Conservation (phyloP, 2,797 vertebrate genomes). For the Paguma larvata region DNA sequence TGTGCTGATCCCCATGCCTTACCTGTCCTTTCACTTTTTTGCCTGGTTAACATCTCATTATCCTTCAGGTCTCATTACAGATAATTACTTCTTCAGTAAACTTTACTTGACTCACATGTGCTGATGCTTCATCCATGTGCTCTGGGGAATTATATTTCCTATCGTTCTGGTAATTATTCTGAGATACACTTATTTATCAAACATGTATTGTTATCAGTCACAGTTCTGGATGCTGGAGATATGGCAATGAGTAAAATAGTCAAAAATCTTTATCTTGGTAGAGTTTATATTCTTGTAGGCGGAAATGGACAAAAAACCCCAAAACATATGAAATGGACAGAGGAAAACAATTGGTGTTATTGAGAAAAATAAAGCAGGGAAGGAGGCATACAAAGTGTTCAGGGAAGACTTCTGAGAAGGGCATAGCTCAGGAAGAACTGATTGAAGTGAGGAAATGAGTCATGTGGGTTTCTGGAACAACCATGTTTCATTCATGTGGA, state of each 20-base stretch:
- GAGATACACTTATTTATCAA: not conserved
- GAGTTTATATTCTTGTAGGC: not conserved
- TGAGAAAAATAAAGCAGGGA: slow-evolving; percentile 17
- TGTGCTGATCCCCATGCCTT: not conserved
- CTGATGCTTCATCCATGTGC: not conserved
- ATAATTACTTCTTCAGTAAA: slow-evolving; percentile 24
- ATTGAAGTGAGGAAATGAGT: slow-evolving; percentile 5
- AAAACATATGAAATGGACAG: not conserved
- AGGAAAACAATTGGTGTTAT: not conserved
- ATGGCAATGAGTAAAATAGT: not conserved
- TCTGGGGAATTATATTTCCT: not conserved
- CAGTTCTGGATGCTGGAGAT: not conserved
- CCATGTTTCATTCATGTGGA: not conserved
- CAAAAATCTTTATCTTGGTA: not conserved
- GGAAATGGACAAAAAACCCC: not conserved
- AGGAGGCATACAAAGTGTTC: not conserved
- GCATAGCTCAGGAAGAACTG: not conserved
- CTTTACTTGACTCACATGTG: not conserved
- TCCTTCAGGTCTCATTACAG: not conserved
- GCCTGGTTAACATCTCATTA: not conserved
- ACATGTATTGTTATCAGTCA: not conserved
- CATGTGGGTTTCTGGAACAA: not conserved
- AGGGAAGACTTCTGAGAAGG: not conserved
- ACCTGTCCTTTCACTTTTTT: not conserved
- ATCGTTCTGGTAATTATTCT: not conserved